A percentile compares a stretch with the other conserved stretches of the same genome.
Conservation (phyloP, 2,888 invertebrate species). For the Cheilosia pagana region DNA sequence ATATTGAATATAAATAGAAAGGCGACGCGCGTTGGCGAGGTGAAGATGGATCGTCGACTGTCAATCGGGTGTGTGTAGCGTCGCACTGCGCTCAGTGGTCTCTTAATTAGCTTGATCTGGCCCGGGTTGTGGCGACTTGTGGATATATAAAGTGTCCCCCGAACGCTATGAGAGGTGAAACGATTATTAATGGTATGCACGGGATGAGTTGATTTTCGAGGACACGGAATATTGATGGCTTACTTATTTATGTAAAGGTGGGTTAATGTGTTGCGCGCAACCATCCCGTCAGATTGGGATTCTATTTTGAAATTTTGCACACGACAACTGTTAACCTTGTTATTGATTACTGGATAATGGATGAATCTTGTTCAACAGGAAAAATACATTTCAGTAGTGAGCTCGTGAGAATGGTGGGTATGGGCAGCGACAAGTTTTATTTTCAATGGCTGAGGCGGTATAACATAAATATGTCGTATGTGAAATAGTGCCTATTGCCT, state of each 20-base stretch:
- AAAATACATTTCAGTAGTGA: conserved; percentile 36
- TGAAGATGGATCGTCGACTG: conserved; percentile 71
- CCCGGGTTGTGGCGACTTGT: conserved; percentile 2
- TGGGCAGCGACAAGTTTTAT: not conserved
- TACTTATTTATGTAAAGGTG: conserved; percentile 39
- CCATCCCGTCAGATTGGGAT: not conserved
- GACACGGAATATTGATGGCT: conserved; percentile 64
- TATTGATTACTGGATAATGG: conserved; percentile 41
- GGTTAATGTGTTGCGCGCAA: conserved; percentile 40
- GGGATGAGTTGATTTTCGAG: conserved; percentile 57
- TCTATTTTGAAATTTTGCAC: conserved; percentile 22
- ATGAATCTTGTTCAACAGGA: conserved; percentile 13
- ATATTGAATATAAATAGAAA: conserved; percentile 51
- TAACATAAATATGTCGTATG: no score
- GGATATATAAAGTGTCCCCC: not conserved
- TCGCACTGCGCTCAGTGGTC: conserved; percentile 58
- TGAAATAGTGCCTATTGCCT: no score
- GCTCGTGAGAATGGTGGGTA: not conserved
- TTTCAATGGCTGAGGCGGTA: not conserved
- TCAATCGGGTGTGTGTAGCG: conserved; percentile 55
- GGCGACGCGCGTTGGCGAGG: conserved; percentile 28
- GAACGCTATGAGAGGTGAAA: conserved; percentile 31
- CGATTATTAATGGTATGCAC: conserved; percentile 56
- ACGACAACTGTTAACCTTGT: conserved; percentile 47
- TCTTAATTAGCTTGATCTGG: conserved; percentile 73